Evolutionary conservation across 2,888 invertebrate species (phyloP), one percentile per base, ranked within the genome.

Genomic region (Pammene fasciana): DNA sequence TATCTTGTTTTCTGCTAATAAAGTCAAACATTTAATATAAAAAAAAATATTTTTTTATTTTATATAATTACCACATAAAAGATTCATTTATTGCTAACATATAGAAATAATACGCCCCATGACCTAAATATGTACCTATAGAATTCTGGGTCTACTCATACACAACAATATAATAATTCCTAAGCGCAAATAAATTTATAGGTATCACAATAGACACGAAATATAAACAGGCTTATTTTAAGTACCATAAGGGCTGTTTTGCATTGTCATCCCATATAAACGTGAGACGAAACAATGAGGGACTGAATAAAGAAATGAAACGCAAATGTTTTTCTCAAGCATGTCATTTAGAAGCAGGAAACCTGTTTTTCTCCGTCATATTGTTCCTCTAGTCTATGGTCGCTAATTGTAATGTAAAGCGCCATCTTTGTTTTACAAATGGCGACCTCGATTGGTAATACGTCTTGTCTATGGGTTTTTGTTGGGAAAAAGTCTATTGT

Each of bases 341-440:
- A 78, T 79, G 78, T 81, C 81, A 83, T 84, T 82, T 80, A 82
- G 82, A 84, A 82, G 80, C 81, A 82, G 85, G 85, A 86, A 88
- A 88, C 88, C 85, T 88, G 90, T 90, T 89, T 89, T 89, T 89
- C 89, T 85, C 75, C 75, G 77, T 78, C 80, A 83, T 86, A 89
- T 89, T 91, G 90, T 90, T 82, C 80, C 81, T 83, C 83, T 84
- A 86, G 85, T 87, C 85, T 88, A 84, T 86, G 78, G 80, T 77
- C 75, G 81, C 81, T 86, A 83, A 90, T 91, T 91, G 90, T 90
- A 78, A 91, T 90, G 89, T 83, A 86, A 89, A 89, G 83, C 78
- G 80, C 82, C 85, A 88, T 90, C 88, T 90, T 89, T 89, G 90
- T 90, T 84, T 86, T 85, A 84, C 86, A 86, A 86, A 89, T 86